phyloP scores from a whole-genome alignment of 2,113 vertebrate species.

The Prunella fulvescens region DNA sequence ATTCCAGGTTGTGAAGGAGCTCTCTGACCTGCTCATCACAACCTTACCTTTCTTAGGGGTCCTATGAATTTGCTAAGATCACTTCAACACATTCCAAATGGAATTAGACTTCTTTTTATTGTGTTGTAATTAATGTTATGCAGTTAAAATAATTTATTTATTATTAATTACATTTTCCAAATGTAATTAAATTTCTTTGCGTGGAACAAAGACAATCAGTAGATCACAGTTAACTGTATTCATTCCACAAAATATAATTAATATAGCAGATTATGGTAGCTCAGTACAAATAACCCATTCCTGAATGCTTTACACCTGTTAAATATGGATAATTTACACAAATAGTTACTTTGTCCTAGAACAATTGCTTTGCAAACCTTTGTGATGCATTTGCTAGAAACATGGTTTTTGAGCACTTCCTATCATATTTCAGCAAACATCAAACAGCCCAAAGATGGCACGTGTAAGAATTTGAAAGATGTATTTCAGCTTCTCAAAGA shows the following conservation, averaged over 20 bases:
- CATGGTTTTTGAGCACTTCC: slow-evolving; percentile 30
- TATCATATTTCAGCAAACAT: slow-evolving; percentile 44
- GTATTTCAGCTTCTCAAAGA: slow-evolving; percentile 42
- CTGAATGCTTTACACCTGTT: slow-evolving; percentile 44
- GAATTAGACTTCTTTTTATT: slow-evolving; percentile 58
- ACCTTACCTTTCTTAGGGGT: not conserved
- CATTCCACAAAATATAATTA: slow-evolving; percentile 61
- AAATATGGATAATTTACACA: slow-evolving; percentile 65
- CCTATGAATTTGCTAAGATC: slow-evolving; percentile 9
- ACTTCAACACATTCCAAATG: slow-evolving; percentile 51
- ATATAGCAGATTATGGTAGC: slow-evolving; percentile 57
- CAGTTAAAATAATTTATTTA: slow-evolving; percentile 73
- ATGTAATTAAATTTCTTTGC: slow-evolving; percentile 69
- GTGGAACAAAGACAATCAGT: slow-evolving; percentile 65
- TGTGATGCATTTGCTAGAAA: slow-evolving; percentile 37
- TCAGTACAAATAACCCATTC: slow-evolving; percentile 61
- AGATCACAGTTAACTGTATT: slow-evolving; percentile 63
- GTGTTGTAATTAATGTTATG: slow-evolving; percentile 66
- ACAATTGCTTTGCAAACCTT: slow-evolving; percentile 19
- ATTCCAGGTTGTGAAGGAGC: not conserved
- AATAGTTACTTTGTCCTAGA: slow-evolving; percentile 42
- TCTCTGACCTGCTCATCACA: not conserved
- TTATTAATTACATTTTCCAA: slow-evolving; percentile 74
- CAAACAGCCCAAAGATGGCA: slow-evolving; percentile 27
- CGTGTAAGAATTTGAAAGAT: slow-evolving; percentile 39